A percentile compares a stretch with the other conserved stretches of the same genome.
Evolutionary conservation across 2,888 invertebrate genomes (phyloP).

Genomic region (Drosophila pegasa): DNA sequence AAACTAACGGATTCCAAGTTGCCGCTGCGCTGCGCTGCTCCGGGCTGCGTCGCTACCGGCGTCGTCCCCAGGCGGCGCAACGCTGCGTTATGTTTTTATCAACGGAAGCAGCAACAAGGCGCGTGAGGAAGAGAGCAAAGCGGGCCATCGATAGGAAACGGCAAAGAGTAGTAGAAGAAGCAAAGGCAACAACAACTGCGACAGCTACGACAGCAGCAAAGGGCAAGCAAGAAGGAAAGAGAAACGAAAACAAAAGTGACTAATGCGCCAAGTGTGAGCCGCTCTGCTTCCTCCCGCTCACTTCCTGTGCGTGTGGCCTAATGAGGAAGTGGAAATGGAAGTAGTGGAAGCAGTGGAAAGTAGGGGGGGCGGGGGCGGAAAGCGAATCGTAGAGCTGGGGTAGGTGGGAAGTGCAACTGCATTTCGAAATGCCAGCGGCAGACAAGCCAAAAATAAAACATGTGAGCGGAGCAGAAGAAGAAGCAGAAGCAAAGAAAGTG

Average conservation of each 20-base stretch:
- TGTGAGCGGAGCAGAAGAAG: slow-evolving; percentile 8
- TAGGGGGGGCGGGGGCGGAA: background rate
- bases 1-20: slow-evolving; percentile 54
- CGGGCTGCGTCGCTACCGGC: slow-evolving; percentile 3
- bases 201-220: background rate
- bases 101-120: slow-evolving; percentile 61
- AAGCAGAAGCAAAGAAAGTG: background rate
- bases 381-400: slow-evolving; percentile 3
- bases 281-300: slow-evolving; percentile 59
- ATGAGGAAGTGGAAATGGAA: slow-evolving; percentile 66
- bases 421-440: slow-evolving; percentile 52
- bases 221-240: slow-evolving; percentile 5
- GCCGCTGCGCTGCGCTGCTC: background rate
- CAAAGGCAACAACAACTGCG: background rate
- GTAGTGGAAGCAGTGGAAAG: slow-evolving; percentile 14
- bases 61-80: slow-evolving; percentile 2
- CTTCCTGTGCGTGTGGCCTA: slow-evolving; percentile 76
- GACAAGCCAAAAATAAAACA: slow-evolving; percentile 34
- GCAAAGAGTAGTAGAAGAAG: slow-evolving; percentile 25
- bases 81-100: slow-evolving; percentile 51
- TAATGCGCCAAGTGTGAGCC: slow-evolving; percentile 64
- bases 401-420: slow-evolving; percentile 46
- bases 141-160: slow-evolving; percentile 25
- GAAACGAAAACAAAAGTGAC: slow-evolving; percentile 76
- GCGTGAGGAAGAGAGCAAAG: background rate